These are phyloP conservation scores for Amniataba percoides DNA, from an alignment of 2,797 vertebrate genomes.

Conservation along the genomic window DNA sequence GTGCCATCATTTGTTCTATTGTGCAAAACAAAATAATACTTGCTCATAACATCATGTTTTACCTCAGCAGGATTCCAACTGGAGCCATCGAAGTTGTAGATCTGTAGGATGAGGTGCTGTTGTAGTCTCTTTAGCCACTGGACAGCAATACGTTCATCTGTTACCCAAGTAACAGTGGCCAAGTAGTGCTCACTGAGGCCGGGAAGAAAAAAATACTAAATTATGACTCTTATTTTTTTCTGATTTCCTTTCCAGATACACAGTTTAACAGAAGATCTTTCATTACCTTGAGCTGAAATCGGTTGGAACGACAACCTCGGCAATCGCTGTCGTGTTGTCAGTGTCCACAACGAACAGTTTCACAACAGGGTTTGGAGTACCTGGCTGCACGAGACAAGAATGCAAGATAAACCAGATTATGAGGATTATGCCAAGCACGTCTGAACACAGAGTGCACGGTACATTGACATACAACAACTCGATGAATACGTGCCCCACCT, in stretches of 20 bases:
- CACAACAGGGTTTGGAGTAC: conserved; percentile 90
- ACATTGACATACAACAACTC: not conserved
- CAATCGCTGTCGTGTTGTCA: conserved; percentile 66
- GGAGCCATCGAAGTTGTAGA: conserved; percentile 83
- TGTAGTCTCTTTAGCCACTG: conserved; percentile 95
- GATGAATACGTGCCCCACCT: conserved; percentile 82
- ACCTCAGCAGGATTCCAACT: conserved; percentile 67
- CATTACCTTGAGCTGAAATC: conserved; percentile 87
- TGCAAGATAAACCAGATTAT: not conserved
- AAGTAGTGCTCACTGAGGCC: conserved; percentile 92
- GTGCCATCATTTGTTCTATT: not conserved
- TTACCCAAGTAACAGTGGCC: conserved; percentile 93
- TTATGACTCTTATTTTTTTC: not conserved
- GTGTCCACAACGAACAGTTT: conserved; percentile 90
- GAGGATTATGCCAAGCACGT: not conserved
- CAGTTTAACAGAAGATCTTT: not conserved
- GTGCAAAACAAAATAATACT: not conserved
- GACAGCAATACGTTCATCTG: conserved; percentile 88
- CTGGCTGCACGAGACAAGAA: conserved; percentile 84
- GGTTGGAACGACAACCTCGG: conserved; percentile 86
- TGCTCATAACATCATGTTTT: not conserved
- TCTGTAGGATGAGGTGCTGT: conserved; percentile 88
- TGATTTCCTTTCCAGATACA: not conserved
- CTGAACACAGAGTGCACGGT: not conserved
- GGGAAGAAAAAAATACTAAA: not conserved